Base-by-base conservation (phyloP, 2,113 vertebrate species). In the Pedionomus torquatus region DNA sequence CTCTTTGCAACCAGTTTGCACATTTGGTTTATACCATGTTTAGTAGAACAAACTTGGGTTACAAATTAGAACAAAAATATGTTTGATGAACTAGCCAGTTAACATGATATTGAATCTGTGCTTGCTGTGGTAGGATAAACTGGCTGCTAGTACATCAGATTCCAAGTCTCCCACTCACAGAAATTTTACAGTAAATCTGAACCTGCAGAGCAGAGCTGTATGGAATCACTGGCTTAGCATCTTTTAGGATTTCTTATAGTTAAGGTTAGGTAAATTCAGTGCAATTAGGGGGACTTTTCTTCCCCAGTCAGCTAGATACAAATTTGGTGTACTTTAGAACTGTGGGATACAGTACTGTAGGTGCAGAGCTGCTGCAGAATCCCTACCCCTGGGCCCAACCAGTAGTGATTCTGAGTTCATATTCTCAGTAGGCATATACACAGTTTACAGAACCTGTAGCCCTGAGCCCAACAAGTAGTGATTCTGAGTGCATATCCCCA, bases 21-120 rank as follows among this genome's bases (percentile, higher is more conserved):
- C 9, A 35, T 64, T 79, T 80, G 26, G 15, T 35, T 28, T 1
- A n/a, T 43, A 46, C 16, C 16, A 31, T 46, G 11, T 13, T 61
- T 33, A 33, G 18, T 16, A 37, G 6, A 75, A 48, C 1, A 70
- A 82, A 65, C 24, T 26, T 69, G 7, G 9, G 11, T 8, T 70
- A 25, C 19, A 58, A 60, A 74, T 37, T 46, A 18, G 18, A 72
- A 69, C 9, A n/a, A 46, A 84, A 49, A 5, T 1, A 4, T 20
- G 3, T 46, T 76, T 74, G 25, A 39, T 28, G 78, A 78, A 25
- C 61, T 19, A 78, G 0, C 5, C 4, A 10, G 9, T 48, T 87
- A 52, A 48, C 0, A 0, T 30, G 8, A 65, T 3, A 0, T 28
- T 6, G 4, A 74, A 66, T 70, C 46, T 65, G 5, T 65, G 26